Conservation (phyloP, 2,888 invertebrate species). For the Ethmia dodecea region DNA sequence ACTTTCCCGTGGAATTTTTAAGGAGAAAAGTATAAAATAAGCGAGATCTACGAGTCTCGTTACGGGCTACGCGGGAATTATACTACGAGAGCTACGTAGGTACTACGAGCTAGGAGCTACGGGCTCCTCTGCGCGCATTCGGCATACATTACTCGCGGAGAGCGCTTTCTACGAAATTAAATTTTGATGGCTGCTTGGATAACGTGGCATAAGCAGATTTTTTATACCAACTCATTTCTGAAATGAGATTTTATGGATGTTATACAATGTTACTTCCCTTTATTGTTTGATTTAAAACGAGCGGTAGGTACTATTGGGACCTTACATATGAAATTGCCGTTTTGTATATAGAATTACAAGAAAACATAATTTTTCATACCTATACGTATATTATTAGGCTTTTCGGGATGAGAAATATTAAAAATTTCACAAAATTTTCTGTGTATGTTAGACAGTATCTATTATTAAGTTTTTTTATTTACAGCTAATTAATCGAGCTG, state of each 20-base stretch:
- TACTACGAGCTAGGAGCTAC: constrained; percentile 20
- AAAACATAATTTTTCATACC: too few relatives aligned
- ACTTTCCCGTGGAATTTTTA: constrained; percentile 17
- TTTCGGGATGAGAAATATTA: too few relatives aligned
- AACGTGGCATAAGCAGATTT: constrained; percentile 42
- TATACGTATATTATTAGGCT: too few relatives aligned
- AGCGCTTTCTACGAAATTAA: constrained; percentile 70
- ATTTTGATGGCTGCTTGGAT: constrained; percentile 61
- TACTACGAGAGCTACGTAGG: constrained; percentile 13
- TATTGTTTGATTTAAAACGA: too few relatives aligned
- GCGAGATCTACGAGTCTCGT: constrained; percentile 25
- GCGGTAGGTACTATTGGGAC: too few relatives aligned
- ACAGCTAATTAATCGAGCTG: too few relatives aligned
- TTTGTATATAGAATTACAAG: too few relatives aligned
- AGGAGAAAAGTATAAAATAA: constrained; percentile 21
- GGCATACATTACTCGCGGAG: constrained; percentile 56
- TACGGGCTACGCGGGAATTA: constrained; percentile 12
- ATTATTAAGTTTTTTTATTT: too few relatives aligned
- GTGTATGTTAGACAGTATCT: too few relatives aligned
- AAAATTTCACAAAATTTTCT: too few relatives aligned
- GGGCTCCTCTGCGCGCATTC: constrained; percentile 28
- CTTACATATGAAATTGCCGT: too few relatives aligned
- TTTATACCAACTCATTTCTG: constrained; percentile 41
- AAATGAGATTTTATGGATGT: constrained; percentile 26
- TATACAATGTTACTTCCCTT: too few relatives aligned